phyloP scores from a whole-genome alignment of 1,140 invertebrate genomes.

The Lethocerus indicus region DNA sequence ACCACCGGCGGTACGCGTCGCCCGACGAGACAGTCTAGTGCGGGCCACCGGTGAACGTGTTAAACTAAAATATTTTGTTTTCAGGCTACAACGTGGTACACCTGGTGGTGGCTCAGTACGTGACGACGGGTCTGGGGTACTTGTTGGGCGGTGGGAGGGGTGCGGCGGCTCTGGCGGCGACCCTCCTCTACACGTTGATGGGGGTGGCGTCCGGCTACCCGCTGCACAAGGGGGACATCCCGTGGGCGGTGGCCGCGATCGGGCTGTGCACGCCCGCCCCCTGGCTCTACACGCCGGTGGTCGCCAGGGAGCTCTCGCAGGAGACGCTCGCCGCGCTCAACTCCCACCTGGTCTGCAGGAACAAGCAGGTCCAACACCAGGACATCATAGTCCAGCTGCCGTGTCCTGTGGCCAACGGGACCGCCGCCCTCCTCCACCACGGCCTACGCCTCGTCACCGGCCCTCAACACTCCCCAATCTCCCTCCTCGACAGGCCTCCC shows the following conservation, averaged over 20 bases:
- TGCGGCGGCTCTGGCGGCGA: constrained; percentile 35
- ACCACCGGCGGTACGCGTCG: no score
- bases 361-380: constrained; percentile 57
- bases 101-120: constrained; percentile 53
- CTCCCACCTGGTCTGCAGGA: constrained; percentile 35
- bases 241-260: background rate
- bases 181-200: constrained; percentile 28
- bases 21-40: no score
- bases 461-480: background rate
- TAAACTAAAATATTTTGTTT: constrained; percentile 10
- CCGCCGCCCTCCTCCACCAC: constrained; percentile 35
- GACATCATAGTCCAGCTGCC: constrained; percentile 66
- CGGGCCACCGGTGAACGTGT: no score
- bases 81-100: constrained; percentile 62
- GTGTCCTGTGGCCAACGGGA: constrained; percentile 59
- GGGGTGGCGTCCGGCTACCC: constrained; percentile 46
- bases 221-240: constrained; percentile 44
- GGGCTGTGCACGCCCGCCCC: constrained; percentile 28
- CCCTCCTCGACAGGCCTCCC: no score
- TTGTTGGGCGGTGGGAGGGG: constrained; percentile 36
- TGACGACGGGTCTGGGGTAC: constrained; percentile 49
- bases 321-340: constrained; percentile 38
- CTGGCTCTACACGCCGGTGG: constrained; percentile 39
- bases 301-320: constrained; percentile 43
- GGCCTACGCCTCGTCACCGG: constrained; percentile 12